phyloP scores from a whole-genome alignment of 1,140 invertebrate species.

The Drosophila dunni region DNA sequence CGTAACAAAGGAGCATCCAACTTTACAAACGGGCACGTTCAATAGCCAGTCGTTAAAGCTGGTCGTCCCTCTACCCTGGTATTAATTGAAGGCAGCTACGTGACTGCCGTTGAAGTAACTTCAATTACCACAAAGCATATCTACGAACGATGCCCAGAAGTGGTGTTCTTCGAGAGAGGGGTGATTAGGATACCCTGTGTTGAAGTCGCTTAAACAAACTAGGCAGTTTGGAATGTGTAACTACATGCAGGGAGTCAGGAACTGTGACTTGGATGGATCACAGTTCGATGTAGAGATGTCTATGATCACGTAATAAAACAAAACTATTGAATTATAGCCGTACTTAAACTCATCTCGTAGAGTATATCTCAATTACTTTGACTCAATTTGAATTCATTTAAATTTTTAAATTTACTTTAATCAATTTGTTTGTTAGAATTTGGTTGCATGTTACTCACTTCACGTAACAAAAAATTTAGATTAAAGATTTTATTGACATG shows the following conservation, averaged over 20 bases:
- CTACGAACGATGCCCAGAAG: slow-evolving; percentile 27
- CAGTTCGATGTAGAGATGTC: not conserved
- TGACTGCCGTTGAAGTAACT: slow-evolving; percentile 74
- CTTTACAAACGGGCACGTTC: slow-evolving; percentile 54
- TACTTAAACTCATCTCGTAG: too few species aligned
- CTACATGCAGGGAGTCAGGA: slow-evolving; percentile 44
- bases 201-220: slow-evolving; percentile 60
- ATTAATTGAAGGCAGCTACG: slow-evolving; percentile 78
- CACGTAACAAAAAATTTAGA: too few species aligned
- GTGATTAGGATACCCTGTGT: slow-evolving; percentile 1
- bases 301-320: too few species aligned
- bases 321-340: too few species aligned
- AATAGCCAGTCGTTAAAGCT: slow-evolving; percentile 45
- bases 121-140: slow-evolving; percentile 81
- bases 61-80: slow-evolving; percentile 38
- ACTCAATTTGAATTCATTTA: too few species aligned
- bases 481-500: too few species aligned
- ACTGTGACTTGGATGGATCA: not conserved
- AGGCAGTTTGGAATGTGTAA: slow-evolving; percentile 62
- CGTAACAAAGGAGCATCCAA: slow-evolving; percentile 52
- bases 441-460: too few species aligned
- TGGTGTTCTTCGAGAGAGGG: not conserved
- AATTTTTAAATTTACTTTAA: too few species aligned
- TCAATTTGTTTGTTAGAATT: too few species aligned
- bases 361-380: too few species aligned